Base-by-base conservation (phyloP, 64 coral and sea anemone species). In the Astreopora myriophthalma region DNA sequence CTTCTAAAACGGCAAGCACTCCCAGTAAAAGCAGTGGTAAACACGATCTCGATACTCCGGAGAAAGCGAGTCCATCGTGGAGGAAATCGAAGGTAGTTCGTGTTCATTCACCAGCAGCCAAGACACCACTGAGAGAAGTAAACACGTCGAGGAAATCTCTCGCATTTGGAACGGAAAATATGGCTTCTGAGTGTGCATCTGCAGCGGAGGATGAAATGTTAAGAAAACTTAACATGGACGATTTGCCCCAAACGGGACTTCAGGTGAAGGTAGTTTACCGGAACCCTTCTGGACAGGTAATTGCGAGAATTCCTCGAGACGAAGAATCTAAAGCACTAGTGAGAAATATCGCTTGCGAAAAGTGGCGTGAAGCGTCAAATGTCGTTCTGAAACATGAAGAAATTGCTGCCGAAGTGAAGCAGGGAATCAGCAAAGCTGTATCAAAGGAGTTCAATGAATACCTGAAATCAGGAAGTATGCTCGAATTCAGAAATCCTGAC, bases 191-290 rank as follows among this genome's bases (percentile, higher is more conserved):
- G 26, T 51, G 33, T 74, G 16, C 71, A 74, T 74, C 71, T 40
- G 22, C 20, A 77, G n/a, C 6, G 48, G 65, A 90, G 32, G 46
- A 90, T 81, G 30, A 90, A 51, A 33, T 81, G 64, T 67, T 71
- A 37, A 24, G 37, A 71, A 51, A 32, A 76, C 33, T 78, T 26
- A 86, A 92, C 51, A 63, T 92, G 11, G 71, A 87, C 2, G 58
- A 92, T 79, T 86, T 92, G 29, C 55, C 31, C 22, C 69, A 84
- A 39, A 76, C 81, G 29, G 38, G 76, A 25, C 58, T 75, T 34
- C 70, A 88, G 51, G 6, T 84, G 13, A 82, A 91, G 38, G 62
- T 91, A 2, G 72, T 81, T 25, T 79, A 71, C 66, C 23, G 31
- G 67, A 72, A 87, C 25, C 69, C 78, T 23, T 52, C 79, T 26